A percentile compares a stretch with the other conserved stretches of the same genome.
phyloP scores from a whole-genome alignment of 30 jellyfish, hydroid and myxozoan genomes.

The Sanderia malayensis region DNA sequence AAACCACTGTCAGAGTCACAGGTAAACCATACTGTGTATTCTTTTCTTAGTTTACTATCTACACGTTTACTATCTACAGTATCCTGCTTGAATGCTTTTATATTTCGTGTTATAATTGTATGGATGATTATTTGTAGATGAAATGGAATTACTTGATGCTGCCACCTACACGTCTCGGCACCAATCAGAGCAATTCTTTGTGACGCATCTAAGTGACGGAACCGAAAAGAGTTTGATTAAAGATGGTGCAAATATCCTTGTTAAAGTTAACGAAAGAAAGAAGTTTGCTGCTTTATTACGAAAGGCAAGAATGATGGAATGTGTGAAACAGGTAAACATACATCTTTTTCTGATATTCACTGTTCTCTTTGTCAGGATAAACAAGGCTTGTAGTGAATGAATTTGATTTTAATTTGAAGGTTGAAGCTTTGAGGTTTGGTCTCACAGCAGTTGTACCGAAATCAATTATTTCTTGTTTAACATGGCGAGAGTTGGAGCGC shows the following conservation, averaged over 20 bases:
- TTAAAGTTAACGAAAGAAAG: constrained; percentile 37
- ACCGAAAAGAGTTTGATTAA: constrained; percentile 29
- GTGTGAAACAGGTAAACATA: constrained; percentile 80
- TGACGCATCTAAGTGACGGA: constrained; percentile 67
- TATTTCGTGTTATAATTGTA: not conserved
- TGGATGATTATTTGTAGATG: constrained; percentile 38
- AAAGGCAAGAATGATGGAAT: constrained; percentile 71
- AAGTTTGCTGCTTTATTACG: constrained; percentile 53
- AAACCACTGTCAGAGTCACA: constrained; percentile 64
- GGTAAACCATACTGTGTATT: constrained; percentile 31
- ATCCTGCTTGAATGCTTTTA: too few relatives aligned
- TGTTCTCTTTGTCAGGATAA: not conserved
- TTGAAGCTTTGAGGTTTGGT: constrained; percentile 81
- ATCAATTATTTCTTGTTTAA: constrained; percentile 75
- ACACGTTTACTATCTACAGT: too few relatives aligned
- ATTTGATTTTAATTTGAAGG: constrained; percentile 32
- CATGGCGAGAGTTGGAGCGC: constrained; percentile 81
- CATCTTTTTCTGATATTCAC: not conserved
- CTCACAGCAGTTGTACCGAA: constrained; percentile 70
- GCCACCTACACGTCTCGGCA: constrained; percentile 56
- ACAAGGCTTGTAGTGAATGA: too few relatives aligned
- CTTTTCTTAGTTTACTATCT: too few relatives aligned
- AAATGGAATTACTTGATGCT: constrained; percentile 60
- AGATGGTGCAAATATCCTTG: constrained; percentile 40
- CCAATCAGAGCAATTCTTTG: constrained; percentile 43